Conservation (phyloP, 1,140 invertebrate genomes). For the Leptinotarsa undecemlineata region DNA sequence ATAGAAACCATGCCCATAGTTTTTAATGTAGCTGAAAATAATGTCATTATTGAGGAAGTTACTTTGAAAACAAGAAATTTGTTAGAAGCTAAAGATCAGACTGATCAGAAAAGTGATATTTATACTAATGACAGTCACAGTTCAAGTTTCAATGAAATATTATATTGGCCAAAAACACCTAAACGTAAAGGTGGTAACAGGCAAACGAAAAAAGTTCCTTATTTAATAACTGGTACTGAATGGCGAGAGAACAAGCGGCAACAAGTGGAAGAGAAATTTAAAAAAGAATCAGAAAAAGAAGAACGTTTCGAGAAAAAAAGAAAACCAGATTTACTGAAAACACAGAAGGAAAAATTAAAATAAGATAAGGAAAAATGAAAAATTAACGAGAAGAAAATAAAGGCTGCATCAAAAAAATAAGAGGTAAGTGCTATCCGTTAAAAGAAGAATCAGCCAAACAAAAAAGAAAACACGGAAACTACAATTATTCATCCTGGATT, state of each 20-base stretch:
- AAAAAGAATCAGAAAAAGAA: neutral
- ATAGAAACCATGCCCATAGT: neutral
- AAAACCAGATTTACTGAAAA: too few species aligned
- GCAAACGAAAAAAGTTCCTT: conserved; percentile 35
- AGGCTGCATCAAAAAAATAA: too few species aligned
- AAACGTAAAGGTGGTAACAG: conserved; percentile 35
- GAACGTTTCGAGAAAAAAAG: too few species aligned
- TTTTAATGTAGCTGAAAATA: neutral
- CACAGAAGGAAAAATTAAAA: too few species aligned
- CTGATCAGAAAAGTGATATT: neutral
- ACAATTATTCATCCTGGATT: too few species aligned
- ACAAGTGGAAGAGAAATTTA: neutral
- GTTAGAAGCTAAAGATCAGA: neutral
- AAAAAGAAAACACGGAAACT: too few species aligned
- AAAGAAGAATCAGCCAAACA: too few species aligned
- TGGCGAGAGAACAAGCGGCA: too few species aligned
- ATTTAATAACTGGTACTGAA: neutral
- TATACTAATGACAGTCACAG: neutral
- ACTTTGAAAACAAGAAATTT: neutral
- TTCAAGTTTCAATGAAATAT: conserved; percentile 23
- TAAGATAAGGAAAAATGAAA: too few species aligned
- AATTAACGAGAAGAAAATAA: too few species aligned
- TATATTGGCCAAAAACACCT: conserved; percentile 33
- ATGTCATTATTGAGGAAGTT: neutral
- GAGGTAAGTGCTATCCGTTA: too few species aligned